A percentile compares a stretch with the other conserved stretches of the same genome.
Evolutionary conservation across 53 echinoderm and acorn worm species (phyloP).

Genomic region (Glandiceps talaboti): DNA sequence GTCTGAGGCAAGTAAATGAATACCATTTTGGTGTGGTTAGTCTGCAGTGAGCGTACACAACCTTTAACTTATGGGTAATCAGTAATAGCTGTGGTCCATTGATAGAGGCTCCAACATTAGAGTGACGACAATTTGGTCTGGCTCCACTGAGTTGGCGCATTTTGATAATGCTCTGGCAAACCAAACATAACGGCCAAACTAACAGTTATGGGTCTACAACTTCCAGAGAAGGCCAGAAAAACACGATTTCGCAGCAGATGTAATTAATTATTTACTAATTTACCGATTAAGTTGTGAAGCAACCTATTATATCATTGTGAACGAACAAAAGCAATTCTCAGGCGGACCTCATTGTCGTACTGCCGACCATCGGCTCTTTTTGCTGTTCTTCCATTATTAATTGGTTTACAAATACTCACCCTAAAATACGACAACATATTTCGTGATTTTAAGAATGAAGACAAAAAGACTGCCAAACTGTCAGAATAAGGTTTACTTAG

Average conservation of each 20-base stretch:
- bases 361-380: not conserved
- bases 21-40: not conserved
- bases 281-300: not conserved
- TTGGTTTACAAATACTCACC: not conserved
- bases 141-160: not conserved
- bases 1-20: not conserved
- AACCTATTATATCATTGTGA: not conserved
- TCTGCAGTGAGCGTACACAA: not conserved
- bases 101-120: not conserved
- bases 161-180: too few relatives aligned
- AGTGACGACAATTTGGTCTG: not conserved
- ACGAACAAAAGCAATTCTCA: not conserved
- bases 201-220: not conserved
- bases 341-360: not conserved
- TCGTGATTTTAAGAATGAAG: not conserved
- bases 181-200: not conserved
- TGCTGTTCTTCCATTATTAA: too few relatives aligned
- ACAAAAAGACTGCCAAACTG: not conserved
- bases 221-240: not conserved
- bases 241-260: not conserved
- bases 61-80: not conserved
- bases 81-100: not conserved
- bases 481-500: too few relatives aligned
- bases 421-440: not conserved
- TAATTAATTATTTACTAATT: not conserved